These are phyloP conservation scores for Ceratosolen solmsi DNA, from an alignment of 1,140 invertebrate genomes.

Conservation along the genomic window DNA sequence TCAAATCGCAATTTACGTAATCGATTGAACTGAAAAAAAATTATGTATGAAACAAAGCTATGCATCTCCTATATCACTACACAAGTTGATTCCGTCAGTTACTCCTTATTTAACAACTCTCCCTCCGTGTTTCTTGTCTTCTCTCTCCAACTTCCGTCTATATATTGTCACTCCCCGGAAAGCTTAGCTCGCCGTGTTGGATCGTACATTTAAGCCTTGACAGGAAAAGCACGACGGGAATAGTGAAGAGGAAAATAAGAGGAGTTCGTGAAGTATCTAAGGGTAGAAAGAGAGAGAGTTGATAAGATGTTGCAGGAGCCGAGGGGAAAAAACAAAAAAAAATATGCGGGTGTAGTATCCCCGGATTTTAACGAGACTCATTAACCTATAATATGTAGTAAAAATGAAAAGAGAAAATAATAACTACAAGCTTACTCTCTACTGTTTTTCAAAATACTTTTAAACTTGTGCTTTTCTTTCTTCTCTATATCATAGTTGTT, in stretches of 20 bases:
- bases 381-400: background rate
- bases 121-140: background rate
- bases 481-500: too few species aligned
- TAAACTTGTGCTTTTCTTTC: background rate
- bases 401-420: background rate
- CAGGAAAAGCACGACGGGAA: background rate
- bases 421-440: background rate
- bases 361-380: background rate
- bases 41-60: background rate
- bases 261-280: background rate
- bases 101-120: background rate
- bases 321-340: too few species aligned
- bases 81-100: background rate
- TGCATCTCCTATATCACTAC: background rate
- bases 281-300: background rate
- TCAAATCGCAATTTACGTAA: too few species aligned
- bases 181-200: background rate
- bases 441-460: background rate
- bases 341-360: background rate
- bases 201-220: background rate
- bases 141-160: background rate
- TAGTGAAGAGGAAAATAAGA: background rate
- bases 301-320: background rate
- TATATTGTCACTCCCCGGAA: background rate
- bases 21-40: background rate